Evolutionary conservation across 2,797 vertebrate genomes (phyloP).

Genomic region (Lagorchestes hirsutus): DNA sequence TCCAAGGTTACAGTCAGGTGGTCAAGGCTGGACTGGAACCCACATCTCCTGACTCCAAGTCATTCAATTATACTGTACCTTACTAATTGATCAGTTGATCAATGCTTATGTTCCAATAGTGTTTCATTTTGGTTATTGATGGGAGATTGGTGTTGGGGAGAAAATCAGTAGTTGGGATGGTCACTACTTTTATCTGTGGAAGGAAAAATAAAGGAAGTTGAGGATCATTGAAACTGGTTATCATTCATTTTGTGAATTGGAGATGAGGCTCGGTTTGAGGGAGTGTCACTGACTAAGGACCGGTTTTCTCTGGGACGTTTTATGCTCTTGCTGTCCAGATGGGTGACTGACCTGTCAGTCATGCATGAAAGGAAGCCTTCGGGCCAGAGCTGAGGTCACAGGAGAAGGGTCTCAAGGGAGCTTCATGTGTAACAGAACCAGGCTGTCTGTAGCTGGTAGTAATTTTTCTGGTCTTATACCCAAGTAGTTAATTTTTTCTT

Average conservation of each 20-base stretch:
- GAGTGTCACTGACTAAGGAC: neutral
- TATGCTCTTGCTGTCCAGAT: neutral
- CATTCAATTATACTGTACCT: neutral
- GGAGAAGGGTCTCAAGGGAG: slow-evolving; percentile 33
- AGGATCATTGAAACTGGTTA: neutral
- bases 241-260: neutral
- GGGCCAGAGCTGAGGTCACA: slow-evolving; percentile 23
- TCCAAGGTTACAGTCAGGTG: neutral
- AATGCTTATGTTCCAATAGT: neutral
- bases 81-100: neutral
- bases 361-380: slow-evolving; percentile 32
- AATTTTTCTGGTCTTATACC: neutral
- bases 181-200: neutral
- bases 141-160: neutral
- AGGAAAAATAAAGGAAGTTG: neutral
- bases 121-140: neutral
- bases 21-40: neutral
- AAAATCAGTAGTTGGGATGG: neutral
- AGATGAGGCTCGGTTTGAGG: neutral
- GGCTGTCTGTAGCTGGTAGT: neutral
- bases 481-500: neutral
- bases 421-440: neutral
- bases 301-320: slow-evolving; percentile 49
- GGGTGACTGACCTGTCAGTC: slow-evolving; percentile 65
- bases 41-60: neutral